Percentiles rank a stretch among this genome's conserved stretches.
phyloP scores from a whole-genome alignment of 2,888 invertebrate genomes.

The Cataglyphis livida region DNA sequence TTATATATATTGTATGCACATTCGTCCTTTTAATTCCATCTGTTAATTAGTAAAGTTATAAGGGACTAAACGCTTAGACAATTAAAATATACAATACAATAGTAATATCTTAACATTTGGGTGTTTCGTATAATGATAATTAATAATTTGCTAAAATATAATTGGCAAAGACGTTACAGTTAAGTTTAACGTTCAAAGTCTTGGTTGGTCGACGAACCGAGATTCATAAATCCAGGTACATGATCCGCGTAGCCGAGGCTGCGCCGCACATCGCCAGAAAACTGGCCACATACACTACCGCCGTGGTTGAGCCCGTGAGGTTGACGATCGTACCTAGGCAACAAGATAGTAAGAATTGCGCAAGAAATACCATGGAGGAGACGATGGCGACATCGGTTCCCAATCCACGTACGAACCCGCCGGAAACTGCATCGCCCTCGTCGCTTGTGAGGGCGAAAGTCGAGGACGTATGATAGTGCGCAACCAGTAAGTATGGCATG shows the following conservation, averaged over 20 bases:
- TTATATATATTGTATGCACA: background rate
- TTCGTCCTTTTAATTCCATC: background rate
- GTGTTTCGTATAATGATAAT: constrained; percentile 4
- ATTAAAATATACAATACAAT: background rate
- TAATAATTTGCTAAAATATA: constrained; percentile 16
- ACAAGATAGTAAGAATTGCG: constrained; percentile 96
- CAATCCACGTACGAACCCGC: constrained; percentile 92
- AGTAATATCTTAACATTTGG: background rate
- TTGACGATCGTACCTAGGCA: constrained; percentile 95
- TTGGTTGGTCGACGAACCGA: background rate
- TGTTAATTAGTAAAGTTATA: background rate
- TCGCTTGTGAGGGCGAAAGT: constrained; percentile 89
- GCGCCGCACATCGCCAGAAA: constrained; percentile 94
- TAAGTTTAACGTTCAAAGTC: background rate
- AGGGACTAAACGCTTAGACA: background rate
- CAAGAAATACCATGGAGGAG: constrained; percentile 98
- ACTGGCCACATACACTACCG: constrained; percentile 95
- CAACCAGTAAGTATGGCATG: constrained; percentile 97
- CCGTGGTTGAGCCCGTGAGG: constrained; percentile 93
- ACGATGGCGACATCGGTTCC: constrained; percentile 98
- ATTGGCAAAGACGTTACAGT: background rate
- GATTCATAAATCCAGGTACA: constrained; percentile 94
- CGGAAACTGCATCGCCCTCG: constrained; percentile 87
- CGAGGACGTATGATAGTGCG: constrained; percentile 97
- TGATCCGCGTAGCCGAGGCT: constrained; percentile 93